Percentiles rank a stretch among this genome's conserved stretches.
Conservation (phyloP, 2,113 vertebrate species). For the Chlorocebus sabaeus region DNA sequence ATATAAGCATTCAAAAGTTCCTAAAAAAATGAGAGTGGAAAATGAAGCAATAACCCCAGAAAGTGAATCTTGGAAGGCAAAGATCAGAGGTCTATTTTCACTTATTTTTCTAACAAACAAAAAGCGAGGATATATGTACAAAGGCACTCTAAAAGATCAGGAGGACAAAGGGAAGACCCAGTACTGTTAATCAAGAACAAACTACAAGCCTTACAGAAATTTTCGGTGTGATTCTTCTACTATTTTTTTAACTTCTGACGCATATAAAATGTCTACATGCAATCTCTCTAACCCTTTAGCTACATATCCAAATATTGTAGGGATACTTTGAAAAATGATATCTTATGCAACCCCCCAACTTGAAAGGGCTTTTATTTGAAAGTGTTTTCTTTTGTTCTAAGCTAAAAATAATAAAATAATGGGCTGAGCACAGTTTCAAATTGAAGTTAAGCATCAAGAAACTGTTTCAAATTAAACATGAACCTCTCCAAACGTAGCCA, state of each 20-base stretch:
- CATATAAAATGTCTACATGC: background rate
- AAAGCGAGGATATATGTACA: background rate
- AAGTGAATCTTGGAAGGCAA: slow-evolving; percentile 63
- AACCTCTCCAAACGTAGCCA: slow-evolving; percentile 25
- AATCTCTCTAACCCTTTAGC: background rate
- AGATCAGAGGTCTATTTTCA: slow-evolving; percentile 74
- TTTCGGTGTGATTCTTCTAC: background rate
- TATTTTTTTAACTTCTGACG: slow-evolving; percentile 17
- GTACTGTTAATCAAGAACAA: background rate
- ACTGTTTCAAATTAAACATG: slow-evolving; percentile 70
- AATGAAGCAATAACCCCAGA: slow-evolving; percentile 69
- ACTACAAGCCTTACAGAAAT: slow-evolving; percentile 50
- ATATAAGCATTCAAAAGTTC: slow-evolving; percentile 17
- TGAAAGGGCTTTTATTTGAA: slow-evolving; percentile 44
- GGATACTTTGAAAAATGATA: slow-evolving; percentile 3
- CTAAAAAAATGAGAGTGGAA: slow-evolving; percentile 66
- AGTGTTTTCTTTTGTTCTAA: slow-evolving; percentile 2
- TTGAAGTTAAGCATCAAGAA: slow-evolving; percentile 48
- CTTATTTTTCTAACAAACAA: slow-evolving; percentile 52
- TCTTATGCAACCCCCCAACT: background rate
- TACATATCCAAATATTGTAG: background rate
- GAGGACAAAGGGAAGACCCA: background rate
- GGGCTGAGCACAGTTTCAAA: slow-evolving; percentile 53
- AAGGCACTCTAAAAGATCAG: background rate
- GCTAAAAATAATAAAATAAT: slow-evolving; percentile 61